Evolutionary conservation across 2,888 invertebrate genomes (phyloP).

Genomic region (Cephus sareptanus): DNA sequence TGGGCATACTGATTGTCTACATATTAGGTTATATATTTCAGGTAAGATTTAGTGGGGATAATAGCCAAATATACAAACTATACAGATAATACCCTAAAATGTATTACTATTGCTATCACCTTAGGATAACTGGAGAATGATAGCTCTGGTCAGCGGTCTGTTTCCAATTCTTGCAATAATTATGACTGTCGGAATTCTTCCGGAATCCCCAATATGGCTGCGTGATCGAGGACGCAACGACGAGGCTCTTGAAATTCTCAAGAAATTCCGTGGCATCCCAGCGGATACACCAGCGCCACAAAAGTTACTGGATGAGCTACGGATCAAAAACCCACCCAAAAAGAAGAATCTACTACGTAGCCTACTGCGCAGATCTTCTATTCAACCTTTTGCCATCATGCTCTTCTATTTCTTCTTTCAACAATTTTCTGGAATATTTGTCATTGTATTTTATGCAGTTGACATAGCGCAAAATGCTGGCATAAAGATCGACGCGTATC

Average conservation of each 20-base stretch:
- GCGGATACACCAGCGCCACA: conserved; percentile 31
- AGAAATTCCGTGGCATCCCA: conserved; percentile 63
- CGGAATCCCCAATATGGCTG: conserved; percentile 71
- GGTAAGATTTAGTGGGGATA: conserved; percentile 48
- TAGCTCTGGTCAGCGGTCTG: conserved; percentile 63
- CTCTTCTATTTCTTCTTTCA: conserved; percentile 70
- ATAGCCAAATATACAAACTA: background rate
- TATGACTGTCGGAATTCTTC: conserved; percentile 63
- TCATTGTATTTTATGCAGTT: conserved; percentile 71
- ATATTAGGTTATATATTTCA: conserved; percentile 67
- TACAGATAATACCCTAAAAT: background rate
- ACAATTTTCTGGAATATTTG: conserved; percentile 71
- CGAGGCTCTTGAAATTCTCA: conserved; percentile 66
- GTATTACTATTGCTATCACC: conserved; percentile 1
- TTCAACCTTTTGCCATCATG: conserved; percentile 62
- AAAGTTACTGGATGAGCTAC: conserved; percentile 42
- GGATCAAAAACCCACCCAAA: conserved; percentile 35
- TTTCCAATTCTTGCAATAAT: conserved; percentile 65
- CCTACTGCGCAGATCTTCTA: background rate
- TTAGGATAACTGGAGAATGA: conserved; percentile 67
- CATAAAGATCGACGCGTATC: conserved; percentile 65
- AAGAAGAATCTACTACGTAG: conserved; percentile 44
- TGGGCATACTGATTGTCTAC: conserved; percentile 69
- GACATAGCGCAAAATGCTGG: conserved; percentile 68
- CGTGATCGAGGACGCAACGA: conserved; percentile 65